Evolutionary conservation across 2,113 vertebrate species (phyloP).

Genomic region (Hucho hucho): DNA sequence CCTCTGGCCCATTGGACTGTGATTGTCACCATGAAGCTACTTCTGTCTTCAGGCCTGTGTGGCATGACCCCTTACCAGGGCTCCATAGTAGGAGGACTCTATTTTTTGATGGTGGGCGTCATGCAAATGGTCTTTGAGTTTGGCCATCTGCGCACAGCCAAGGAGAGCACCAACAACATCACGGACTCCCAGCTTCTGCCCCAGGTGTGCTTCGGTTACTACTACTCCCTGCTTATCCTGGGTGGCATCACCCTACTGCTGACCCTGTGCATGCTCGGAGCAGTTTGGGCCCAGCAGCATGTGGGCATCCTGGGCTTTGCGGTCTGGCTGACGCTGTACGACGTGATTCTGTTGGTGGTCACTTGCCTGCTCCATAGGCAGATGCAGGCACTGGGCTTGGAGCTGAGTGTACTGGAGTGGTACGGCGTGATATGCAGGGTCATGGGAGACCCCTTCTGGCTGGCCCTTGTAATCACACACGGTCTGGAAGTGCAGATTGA

Average conservation of each 20-base stretch:
- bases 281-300: not conserved
- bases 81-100: constrained; percentile 7
- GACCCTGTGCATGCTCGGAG: not conserved
- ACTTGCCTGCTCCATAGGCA: constrained; percentile 11
- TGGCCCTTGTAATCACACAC: constrained; percentile 20
- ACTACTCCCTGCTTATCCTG: constrained; percentile 18
- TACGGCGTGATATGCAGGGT: constrained; percentile 7
- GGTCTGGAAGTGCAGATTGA: not conserved
- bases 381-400: not conserved
- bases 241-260: constrained; percentile 3
- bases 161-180: not conserved
- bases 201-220: not conserved
- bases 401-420: constrained; percentile 2
- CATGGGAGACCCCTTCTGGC: constrained; percentile 35
- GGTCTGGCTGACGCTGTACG: constrained; percentile 2
- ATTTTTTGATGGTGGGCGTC: constrained; percentile 13
- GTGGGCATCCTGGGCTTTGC: constrained; percentile 6
- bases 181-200: not conserved
- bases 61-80: constrained; percentile 13
- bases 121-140: constrained; percentile 20
- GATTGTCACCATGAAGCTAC: constrained; percentile 4
- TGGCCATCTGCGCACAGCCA: not conserved
- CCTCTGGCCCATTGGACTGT: not conserved
- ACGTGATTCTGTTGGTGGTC: constrained; percentile 10
- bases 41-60: constrained; percentile 10